A percentile compares a stretch with the other conserved stretches of the same genome.
phyloP scores from a whole-genome alignment of 2,113 vertebrate genomes.

The Crotophaga sulcirostris region DNA sequence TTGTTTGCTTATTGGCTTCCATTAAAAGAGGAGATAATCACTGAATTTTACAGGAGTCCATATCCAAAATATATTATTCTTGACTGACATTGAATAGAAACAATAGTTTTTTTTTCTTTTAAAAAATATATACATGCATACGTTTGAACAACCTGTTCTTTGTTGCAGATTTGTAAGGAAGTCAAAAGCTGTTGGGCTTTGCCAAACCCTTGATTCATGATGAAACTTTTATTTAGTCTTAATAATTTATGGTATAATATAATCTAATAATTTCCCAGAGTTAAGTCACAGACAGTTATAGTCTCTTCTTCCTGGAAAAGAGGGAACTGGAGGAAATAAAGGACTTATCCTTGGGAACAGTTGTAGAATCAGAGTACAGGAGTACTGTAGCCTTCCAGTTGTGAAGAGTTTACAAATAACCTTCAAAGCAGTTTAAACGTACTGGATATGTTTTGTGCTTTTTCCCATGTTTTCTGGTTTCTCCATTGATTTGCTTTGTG shows the following conservation, averaged over 20 bases:
- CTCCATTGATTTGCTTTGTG: neutral
- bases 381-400: neutral
- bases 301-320: neutral
- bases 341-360: neutral
- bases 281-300: neutral
- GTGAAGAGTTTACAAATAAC: neutral
- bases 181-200: neutral
- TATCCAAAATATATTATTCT: neutral
- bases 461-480: neutral
- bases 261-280: neutral
- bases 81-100: neutral
- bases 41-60: neutral
- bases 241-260: neutral
- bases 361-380: neutral
- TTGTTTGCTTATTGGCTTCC: neutral
- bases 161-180: neutral
- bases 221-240: neutral
- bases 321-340: neutral
- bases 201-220: neutral
- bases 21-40: neutral
- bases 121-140: accelerated
- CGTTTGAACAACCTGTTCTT: neutral
- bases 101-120: neutral
- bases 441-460: neutral
- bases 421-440: neutral